phyloP scores from a whole-genome alignment of 2,888 invertebrate genomes.

The Caenorhabditis sp. region DNA sequence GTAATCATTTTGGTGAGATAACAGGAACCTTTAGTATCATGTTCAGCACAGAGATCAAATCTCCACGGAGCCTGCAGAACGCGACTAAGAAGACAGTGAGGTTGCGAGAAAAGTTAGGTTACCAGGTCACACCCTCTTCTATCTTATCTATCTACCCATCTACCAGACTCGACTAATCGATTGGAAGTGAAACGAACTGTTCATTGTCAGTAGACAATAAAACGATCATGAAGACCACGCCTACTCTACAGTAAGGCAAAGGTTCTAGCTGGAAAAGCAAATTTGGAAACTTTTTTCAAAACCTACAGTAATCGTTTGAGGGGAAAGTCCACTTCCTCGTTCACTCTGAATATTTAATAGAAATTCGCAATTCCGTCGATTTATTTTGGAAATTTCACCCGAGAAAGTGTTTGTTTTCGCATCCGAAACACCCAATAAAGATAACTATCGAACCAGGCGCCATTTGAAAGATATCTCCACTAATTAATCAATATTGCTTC shows the following conservation, averaged over 20 bases:
- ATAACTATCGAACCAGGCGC: constrained; percentile 1
- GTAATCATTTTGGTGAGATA: not conserved
- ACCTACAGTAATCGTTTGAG: too few relatives aligned
- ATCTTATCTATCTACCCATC: constrained; percentile 1
- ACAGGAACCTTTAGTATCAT: not conserved
- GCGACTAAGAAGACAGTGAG: not conserved
- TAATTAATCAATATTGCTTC: not conserved
- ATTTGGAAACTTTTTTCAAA: too few relatives aligned
- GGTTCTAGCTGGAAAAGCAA: too few relatives aligned
- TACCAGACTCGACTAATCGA: constrained; percentile 8
- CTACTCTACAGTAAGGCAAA: not conserved
- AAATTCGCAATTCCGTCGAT: not conserved
- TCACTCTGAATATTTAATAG: not conserved
- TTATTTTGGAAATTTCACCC: not conserved
- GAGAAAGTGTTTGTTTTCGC: constrained; percentile 10
- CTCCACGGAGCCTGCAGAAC: not conserved
- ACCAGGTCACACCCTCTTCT: constrained; percentile 18
- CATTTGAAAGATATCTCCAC: not conserved
- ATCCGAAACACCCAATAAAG: constrained; percentile 24
- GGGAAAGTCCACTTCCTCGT: not conserved
- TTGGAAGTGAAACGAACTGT: not conserved
- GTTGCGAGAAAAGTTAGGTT: constrained; percentile 22
- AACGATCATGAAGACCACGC: not conserved
- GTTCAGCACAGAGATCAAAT: not conserved
- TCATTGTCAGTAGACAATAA: not conserved